Base-by-base conservation (phyloP, 2,113 vertebrate genomes). In the Python bivittatus region DNA sequence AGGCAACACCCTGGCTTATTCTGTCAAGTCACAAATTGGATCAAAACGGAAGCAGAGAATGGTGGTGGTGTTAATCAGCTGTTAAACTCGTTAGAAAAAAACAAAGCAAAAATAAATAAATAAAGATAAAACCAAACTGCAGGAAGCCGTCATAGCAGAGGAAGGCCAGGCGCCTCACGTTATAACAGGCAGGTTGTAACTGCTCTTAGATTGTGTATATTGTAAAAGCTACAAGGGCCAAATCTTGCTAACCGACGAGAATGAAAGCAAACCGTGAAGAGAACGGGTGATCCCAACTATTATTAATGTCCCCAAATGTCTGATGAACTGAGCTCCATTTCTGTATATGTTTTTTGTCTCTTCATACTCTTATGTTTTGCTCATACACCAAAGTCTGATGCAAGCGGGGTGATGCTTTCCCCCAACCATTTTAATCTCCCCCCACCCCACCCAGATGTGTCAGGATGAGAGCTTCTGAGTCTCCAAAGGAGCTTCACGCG, bases 241-340 rank as follows among this genome's bases (percentile, higher is more conserved):
- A 38, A 79, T 38, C n/a, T 38, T 38, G 6, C 68, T 79, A 79
- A 79, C 6, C n/a, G 15, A 79, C 15, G 15, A 20, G 6, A 72
- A 79, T 79, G 68, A 79, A 79, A 79, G 5, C 13, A 33, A 72
- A 17, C 29, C 27, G 5, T 72, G 17, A 72, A 48, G 10, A n/a
- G 83, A 86, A 20, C 38, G 17, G 10, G 3, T 11, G n/a, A 57
- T 56, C 85, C 3, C 29, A 56, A 33, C 48, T n/a, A 33, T 12
- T 6, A 33, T 12, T 5, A n/a, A 10, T 38, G n/a, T 38, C n/a
- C 29, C 1, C 15, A 17, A 29, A 56, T 54, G 3, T 54, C 17
- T 33, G 33, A 11, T 23, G 7, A 22, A 4, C 4, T 27, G 15
- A 3, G 29, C 6, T n/a, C 1, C 13, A 2, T 54, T n/a, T 0